Base-by-base conservation (phyloP, 2,113 vertebrate genomes). In the Cyprinodon tularosa region DNA sequence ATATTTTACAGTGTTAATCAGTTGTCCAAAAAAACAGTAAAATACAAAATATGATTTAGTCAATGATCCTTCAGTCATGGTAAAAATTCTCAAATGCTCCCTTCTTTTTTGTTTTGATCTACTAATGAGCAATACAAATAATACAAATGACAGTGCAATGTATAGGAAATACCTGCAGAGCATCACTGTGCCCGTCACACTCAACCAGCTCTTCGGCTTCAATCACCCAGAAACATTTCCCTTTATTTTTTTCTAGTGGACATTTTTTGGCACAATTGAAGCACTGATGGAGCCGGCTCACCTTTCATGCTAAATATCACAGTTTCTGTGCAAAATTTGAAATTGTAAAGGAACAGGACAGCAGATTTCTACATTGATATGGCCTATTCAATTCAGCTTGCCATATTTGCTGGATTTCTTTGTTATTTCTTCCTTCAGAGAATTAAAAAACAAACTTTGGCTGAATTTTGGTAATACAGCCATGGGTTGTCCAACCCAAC, bases 111-210 rank as follows among this genome's bases (percentile, higher is more conserved):
- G 66, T 73, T 73, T 66, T 72, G 37, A 82, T 80, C 66, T 72
- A 76, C 57, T 62, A 83, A 78, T 72, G 37, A 87, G 86, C 70
- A 88, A 84, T 84, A 88, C 76, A 86, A 92, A 84, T 71, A 87
- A 85, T 72, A 84, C 72, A 76, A 93, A 92, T 94, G 91, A 93
- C 89, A 93, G 91, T 94, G 89, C 91, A 91, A 86, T 87, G 88
- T 62, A 59, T 72, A 85, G 80, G 78, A 89, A 90, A 91, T 66
- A 86, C 81, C 74, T 76, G 75, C 74, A 47, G 76, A 77, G 75
- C 72, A 71, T 80, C 63, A 29, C 29, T 40, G 39, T 66, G 75
- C 80, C 80, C 62, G 20, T 68, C 65, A 9, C 20, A 39, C 63
- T 67, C 73, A n/a, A 44, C 29, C 48, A 57, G 50, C 50, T 57